phyloP scores from a whole-genome alignment of 92 coral and sea anemone genomes.

The Anthopleura xanthogrammica region DNA sequence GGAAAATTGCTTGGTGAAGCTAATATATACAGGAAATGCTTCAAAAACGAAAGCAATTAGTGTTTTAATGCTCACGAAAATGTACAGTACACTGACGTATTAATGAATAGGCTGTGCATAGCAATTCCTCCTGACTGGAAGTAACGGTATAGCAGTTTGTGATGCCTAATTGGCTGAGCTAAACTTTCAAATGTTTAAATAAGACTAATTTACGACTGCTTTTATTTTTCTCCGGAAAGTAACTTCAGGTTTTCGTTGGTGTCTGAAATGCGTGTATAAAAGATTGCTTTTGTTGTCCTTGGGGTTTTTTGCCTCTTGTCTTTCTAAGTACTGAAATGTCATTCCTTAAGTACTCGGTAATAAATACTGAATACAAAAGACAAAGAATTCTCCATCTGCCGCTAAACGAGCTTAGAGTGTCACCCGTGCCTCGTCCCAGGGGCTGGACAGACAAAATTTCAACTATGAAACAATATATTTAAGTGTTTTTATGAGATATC shows the following conservation, averaged over 20 bases:
- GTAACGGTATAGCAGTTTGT: no score
- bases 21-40: neutral
- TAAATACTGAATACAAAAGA: neutral
- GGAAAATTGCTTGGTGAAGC: neutral
- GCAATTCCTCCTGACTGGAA: no score
- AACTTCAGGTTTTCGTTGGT: no score
- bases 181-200: no score
- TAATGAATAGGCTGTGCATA: no score
- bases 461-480: neutral
- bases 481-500: neutral
- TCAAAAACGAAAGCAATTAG: neutral
- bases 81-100: neutral
- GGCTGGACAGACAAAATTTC: neutral
- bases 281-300: neutral
- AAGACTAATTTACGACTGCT: no score
- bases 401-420: neutral
- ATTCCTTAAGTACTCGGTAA: no score
- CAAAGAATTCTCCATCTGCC: neutral
- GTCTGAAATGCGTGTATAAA: no score
- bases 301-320: neutral
- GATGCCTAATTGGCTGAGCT: no score
- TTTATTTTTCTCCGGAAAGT: no score
- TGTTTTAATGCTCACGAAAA: neutral
- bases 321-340: no score
- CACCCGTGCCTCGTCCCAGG: neutral